These are phyloP conservation scores for Rhea americana DNA, from an alignment of 2,113 vertebrate genomes.

Conservation along the genomic window DNA sequence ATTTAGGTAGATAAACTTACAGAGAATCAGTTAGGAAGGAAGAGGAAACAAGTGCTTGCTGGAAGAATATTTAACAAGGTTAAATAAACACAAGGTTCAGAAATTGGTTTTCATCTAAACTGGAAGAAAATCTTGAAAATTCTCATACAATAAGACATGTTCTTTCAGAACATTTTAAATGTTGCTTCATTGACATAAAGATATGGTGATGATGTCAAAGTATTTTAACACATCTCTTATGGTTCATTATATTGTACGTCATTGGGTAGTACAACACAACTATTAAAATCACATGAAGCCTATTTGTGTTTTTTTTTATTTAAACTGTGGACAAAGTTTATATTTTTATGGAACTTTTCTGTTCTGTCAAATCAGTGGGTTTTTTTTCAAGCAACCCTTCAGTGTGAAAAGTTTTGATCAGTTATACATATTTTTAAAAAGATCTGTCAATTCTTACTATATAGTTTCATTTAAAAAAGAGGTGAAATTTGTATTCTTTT, in stretches of 20 bases:
- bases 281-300: background rate
- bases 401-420: background rate
- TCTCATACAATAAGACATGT: background rate
- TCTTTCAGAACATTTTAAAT: background rate
- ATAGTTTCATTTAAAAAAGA: conserved; percentile 7
- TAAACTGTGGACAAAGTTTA: background rate
- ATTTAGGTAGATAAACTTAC: background rate
- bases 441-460: background rate
- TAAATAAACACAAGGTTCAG: background rate
- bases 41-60: background rate
- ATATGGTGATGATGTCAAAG: background rate
- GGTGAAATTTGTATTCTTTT: background rate
- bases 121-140: background rate
- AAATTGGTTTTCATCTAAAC: background rate
- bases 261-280: background rate
- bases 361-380: background rate
- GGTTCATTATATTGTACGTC: background rate
- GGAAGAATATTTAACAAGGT: background rate
- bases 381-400: background rate
- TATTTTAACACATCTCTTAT: background rate
- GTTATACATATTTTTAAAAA: background rate
- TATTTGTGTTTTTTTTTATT: background rate
- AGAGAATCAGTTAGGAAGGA: background rate
- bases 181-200: background rate
- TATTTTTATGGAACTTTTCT: background rate